A percentile compares a stretch with the other conserved stretches of the same genome.
Evolutionary conservation across 2,797 vertebrate genomes (phyloP).

Genomic region (Trachops cirrhosus): DNA sequence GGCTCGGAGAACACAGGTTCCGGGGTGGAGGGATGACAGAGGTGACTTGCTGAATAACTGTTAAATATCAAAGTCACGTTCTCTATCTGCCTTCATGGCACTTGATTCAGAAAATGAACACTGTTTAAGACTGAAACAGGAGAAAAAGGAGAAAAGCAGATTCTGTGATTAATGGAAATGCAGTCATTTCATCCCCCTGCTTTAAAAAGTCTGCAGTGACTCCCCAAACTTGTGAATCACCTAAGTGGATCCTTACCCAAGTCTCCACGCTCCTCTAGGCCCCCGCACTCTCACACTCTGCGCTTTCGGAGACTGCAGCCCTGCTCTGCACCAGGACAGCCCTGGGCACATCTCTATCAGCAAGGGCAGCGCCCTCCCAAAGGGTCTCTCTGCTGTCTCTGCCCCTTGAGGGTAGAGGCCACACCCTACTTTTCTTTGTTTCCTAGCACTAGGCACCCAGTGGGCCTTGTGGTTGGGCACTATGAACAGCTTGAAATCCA

Average conservation of each 20-base stretch:
- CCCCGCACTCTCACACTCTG: rapidly evolving
- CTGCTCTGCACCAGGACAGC: no score
- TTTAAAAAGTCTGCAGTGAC: not conserved
- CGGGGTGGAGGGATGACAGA: not conserved
- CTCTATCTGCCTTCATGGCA: not conserved
- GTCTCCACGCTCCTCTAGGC: not conserved
- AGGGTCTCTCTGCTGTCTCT: not conserved
- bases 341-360: rapidly evolving
- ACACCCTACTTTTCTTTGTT: not conserved
- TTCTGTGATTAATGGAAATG: not conserved
- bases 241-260: not conserved
- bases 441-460: not conserved
- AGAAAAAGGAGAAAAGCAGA: not conserved
- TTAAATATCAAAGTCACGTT: not conserved
- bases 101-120: conserved; percentile 19
- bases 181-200: not conserved
- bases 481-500: not conserved
- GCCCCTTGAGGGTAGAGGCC: not conserved
- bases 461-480: not conserved
- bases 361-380: no score
- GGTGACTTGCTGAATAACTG: not conserved
- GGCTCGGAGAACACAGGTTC: not conserved
- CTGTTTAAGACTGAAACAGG: not conserved
- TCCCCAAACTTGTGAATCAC: not conserved
- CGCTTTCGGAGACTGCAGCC: not conserved